Evolutionary conservation across 2,113 vertebrate species (phyloP).

Genomic region (Hemichromis elongatus): DNA sequence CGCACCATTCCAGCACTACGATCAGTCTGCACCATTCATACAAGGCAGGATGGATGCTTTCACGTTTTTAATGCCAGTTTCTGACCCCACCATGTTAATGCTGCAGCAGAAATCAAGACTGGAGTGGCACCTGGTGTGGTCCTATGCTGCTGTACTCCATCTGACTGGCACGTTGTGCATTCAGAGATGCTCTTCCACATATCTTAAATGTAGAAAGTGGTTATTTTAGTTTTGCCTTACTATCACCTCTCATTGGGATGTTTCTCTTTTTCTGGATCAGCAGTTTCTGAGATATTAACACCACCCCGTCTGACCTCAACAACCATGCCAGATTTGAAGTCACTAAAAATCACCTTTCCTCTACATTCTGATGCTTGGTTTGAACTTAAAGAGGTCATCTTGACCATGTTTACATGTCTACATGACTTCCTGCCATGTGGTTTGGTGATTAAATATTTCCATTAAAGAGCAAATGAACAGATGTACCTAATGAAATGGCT

Average conservation of each 20-base stretch:
- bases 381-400: background rate
- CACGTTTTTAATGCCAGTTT: background rate
- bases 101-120: background rate
- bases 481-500: background rate
- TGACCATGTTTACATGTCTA: background rate
- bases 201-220: background rate
- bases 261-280: background rate
- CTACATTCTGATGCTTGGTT: background rate
- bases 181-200: background rate
- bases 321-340: background rate
- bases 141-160: background rate
- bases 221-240: background rate
- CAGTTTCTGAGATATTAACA: background rate
- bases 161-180: background rate
- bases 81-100: background rate
- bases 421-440: background rate
- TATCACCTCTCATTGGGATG: background rate
- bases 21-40: background rate
- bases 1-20: background rate
- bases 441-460: background rate
- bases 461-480: background rate
- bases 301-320: background rate
- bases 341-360: background rate
- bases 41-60: background rate
- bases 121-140: background rate